A percentile compares a stretch with the other conserved stretches of the same genome.
Evolutionary conservation across 1,140 invertebrate species (phyloP).

Genomic region (Dysdera silvatica): DNA sequence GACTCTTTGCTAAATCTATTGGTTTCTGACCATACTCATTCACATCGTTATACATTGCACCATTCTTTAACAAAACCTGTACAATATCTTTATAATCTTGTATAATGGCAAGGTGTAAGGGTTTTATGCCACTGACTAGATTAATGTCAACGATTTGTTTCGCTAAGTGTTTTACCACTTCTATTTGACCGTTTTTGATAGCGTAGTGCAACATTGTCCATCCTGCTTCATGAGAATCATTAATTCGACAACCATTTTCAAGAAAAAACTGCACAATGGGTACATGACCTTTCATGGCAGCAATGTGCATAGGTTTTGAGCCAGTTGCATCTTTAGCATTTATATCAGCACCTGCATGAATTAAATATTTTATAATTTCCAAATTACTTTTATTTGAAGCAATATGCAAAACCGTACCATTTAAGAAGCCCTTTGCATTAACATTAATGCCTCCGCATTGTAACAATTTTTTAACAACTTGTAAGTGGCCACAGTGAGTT

Average conservation of each 20-base stretch:
- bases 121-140: not conserved
- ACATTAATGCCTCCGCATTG: not conserved
- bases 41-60: not conserved
- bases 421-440: not conserved
- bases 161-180: conserved; percentile 11
- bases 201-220: conserved; percentile 2
- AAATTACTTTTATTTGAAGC: not conserved
- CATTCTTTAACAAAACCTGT: not conserved
- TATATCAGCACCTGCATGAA: not conserved
- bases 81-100: not conserved
- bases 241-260: conserved; percentile 15
- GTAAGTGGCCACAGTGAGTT: conserved; percentile 4
- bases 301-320: conserved; percentile 59
- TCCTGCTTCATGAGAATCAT: not conserved
- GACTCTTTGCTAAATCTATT: not conserved
- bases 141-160: conserved; percentile 4
- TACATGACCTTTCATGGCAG: conserved; percentile 76
- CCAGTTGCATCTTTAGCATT: conserved; percentile 3
- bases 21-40: not conserved
- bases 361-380: not conserved
- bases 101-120: not conserved
- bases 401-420: not conserved
- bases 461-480: conserved; percentile 13
- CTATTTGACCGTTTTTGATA: not conserved
- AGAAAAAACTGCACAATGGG: conserved; percentile 82